Conservation (phyloP, 2,797 vertebrate genomes). For the Danio albolineatus region DNA sequence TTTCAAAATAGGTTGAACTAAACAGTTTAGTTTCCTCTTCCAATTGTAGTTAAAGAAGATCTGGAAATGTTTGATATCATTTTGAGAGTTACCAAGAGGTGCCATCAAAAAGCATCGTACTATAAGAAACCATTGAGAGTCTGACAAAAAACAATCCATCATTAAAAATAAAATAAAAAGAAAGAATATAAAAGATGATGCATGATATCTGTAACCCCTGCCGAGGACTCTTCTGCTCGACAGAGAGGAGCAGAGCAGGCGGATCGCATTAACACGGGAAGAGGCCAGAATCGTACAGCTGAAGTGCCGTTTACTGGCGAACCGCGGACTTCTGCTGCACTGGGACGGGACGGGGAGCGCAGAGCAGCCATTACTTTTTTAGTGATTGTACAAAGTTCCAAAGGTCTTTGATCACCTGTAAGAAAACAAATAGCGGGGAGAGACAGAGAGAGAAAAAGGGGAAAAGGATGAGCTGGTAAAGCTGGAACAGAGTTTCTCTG, state of each 20-base stretch:
- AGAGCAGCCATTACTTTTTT: conserved; percentile 66
- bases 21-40: neutral
- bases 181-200: conserved; percentile 15
- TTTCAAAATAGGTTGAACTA: neutral
- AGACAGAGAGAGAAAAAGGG: conserved; percentile 58
- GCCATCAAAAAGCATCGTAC: neutral
- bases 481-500: conserved; percentile 52
- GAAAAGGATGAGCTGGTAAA: conserved; percentile 49
- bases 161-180: neutral
- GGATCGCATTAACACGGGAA: conserved; percentile 35
- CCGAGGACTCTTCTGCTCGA: conserved; percentile 42
- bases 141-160: neutral
- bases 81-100: neutral
- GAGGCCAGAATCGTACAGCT: conserved; percentile 53
- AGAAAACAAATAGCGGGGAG: conserved; percentile 61
- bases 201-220: conserved; percentile 45
- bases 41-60: neutral
- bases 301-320: conserved; percentile 55
- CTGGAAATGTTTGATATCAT: neutral
- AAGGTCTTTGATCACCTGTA: conserved; percentile 83
- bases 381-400: conserved; percentile 81
- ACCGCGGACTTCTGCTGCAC: conserved; percentile 56
- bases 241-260: conserved; percentile 37
- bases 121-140: neutral
- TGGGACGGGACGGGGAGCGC: conserved; percentile 30